phyloP scores from a whole-genome alignment of 2,113 vertebrate species.

The Bufo bufo region DNA sequence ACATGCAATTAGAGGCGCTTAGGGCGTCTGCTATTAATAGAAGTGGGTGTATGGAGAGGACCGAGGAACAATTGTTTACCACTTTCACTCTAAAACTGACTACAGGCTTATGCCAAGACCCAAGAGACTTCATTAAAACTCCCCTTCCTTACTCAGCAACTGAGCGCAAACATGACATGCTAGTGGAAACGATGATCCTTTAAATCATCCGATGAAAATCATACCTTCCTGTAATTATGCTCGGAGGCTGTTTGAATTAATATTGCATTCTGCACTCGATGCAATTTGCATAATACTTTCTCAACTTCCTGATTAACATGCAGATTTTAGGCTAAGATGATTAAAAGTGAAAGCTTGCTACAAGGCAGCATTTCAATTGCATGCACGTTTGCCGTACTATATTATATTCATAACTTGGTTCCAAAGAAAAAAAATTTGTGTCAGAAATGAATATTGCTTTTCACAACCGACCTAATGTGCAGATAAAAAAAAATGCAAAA shows the following conservation, averaged over 20 bases:
- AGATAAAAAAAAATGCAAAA: neutral
- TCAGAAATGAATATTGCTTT: slow-evolving; percentile 2
- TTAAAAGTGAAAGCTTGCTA: slow-evolving; percentile 44
- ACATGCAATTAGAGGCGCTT: neutral
- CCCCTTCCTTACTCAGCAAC: slow-evolving; percentile 43
- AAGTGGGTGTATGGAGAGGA: neutral
- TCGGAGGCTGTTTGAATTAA: slow-evolving; percentile 68
- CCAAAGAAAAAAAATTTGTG: neutral
- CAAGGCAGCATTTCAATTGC: slow-evolving; percentile 55
- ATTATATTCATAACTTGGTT: neutral
- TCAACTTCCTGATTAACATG: slow-evolving; percentile 72
- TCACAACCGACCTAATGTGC: neutral
- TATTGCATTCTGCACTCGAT: slow-evolving; percentile 68
- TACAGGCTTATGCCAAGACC: slow-evolving; percentile 12
- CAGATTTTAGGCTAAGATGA: slow-evolving; percentile 65
- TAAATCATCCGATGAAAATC: slow-evolving; percentile 58
- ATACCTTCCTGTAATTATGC: slow-evolving; percentile 63
- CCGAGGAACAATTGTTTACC: slow-evolving; percentile 29
- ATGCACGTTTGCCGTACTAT: neutral
- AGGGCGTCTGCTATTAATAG: slow-evolving; percentile 10
- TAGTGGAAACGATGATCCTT: slow-evolving; percentile 49
- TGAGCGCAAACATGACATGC: slow-evolving; percentile 23
- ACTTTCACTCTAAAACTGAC: slow-evolving; percentile 2
- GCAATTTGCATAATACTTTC: slow-evolving; percentile 75
- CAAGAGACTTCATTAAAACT: slow-evolving; percentile 44